These are phyloP conservation scores for Smittia sp. DNA, from an alignment of 2,888 invertebrate genomes.

Conservation along the genomic window DNA sequence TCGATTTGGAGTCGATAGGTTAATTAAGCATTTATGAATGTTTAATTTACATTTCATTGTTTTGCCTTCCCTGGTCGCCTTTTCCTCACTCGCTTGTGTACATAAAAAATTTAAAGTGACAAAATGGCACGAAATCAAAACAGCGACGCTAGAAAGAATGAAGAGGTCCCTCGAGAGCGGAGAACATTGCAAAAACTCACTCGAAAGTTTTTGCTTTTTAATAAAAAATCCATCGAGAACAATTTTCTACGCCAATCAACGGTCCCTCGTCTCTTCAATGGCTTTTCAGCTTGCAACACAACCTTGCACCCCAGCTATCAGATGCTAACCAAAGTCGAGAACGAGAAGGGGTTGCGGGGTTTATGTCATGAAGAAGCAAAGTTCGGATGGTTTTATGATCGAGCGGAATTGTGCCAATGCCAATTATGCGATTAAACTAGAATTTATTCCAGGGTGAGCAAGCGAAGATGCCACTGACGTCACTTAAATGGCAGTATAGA, in stretches of 20 bases:
- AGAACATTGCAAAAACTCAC: neutral
- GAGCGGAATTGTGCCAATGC: conserved; percentile 24
- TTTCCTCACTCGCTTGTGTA: neutral
- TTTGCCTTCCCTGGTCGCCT: neutral
- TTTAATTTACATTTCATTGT: neutral
- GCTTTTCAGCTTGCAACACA: conserved; percentile 21
- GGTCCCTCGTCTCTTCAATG: neutral
- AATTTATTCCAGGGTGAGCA: neutral
- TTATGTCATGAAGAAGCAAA: neutral
- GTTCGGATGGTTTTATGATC: neutral
- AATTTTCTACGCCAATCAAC: conserved; percentile 29
- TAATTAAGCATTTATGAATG: conserved; percentile 27
- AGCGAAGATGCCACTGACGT: neutral
- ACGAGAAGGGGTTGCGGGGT: neutral
- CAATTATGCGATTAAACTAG: conserved; percentile 17
- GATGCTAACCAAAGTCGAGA: neutral
- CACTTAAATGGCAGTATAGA: too few species aligned
- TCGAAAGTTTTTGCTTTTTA: neutral
- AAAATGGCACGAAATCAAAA: conserved; percentile 28
- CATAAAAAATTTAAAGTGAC: conserved; percentile 8
- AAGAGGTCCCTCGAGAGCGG: neutral
- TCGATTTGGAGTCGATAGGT: conserved; percentile 21
- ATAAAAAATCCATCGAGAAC: neutral
- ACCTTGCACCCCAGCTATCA: conserved; percentile 6
- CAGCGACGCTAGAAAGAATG: neutral